Evolutionary conservation across 2,797 vertebrate species (phyloP), one percentile per base, ranked within the genome.

Genomic region (Gastrophryne carolinensis): DNA sequence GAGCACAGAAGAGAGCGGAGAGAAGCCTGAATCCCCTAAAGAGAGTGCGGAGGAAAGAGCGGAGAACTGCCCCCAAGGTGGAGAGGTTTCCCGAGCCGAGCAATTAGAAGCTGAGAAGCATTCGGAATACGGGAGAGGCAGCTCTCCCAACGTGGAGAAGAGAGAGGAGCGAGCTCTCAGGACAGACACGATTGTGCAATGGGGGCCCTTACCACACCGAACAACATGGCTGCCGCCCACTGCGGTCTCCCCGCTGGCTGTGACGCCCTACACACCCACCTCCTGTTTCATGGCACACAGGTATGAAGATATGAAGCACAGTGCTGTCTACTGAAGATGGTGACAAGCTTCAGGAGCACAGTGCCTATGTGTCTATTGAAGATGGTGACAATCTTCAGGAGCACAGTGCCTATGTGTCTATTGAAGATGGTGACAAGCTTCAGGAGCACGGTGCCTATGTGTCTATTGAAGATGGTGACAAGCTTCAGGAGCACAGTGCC

Each of bases 211-310:
- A 11, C 30, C 50, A 9, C 66, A 64, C 17, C 63, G 66, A 37
- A 21, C 60, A 3, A 0, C 29, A 21, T 77, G 74, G 74, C 5
- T 30, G 13, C 3, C 57, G 6, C 65, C 64, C 1, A 3, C 74
- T 11, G 49, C 56, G 5, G 2, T 50, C 10, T 65, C 39, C 3
- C 63, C 52, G 4, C 19, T 67, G 9, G 10, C 24, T 17, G 10
- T 60, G 19, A 27, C 24, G 2, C 17, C 66, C 15, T 76, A 63
- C 23, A 3, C 34, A 15, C 23, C 56, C 8, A 19, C 56, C 2
- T 1, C 56, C 24, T 53, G 57, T 52, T 24, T 53, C 2, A n/a
- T 62, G 13, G 49, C 13, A 34, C 66, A 77, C 56, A 77, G 74
- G 74, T 77, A 30, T 56, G 49, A 1, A 67, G 5, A n/a, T n/a